Percentiles rank a stretch among this genome's conserved stretches.
Evolutionary conservation across 35 echinoderm and acorn worm species (phyloP).

Genomic region (Heliocidaris erythrogramma): DNA sequence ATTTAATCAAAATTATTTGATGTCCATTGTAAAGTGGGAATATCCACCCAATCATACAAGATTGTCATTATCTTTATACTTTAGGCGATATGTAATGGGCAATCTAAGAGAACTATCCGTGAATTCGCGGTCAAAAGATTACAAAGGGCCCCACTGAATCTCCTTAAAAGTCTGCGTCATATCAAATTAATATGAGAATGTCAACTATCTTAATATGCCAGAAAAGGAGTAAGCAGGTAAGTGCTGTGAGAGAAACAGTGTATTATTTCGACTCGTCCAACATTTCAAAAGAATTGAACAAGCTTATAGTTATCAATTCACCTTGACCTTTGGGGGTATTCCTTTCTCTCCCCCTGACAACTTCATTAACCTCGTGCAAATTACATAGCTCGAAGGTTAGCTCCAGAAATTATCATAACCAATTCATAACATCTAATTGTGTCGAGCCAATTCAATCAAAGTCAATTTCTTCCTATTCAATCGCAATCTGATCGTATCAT

Average conservation of each 20-base stretch:
- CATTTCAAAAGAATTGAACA: not conserved
- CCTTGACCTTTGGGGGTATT: not conserved
- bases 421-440: constrained; percentile 27
- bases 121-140: not conserved
- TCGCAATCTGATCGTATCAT: constrained; percentile 4
- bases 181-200: not conserved
- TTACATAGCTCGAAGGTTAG: constrained; percentile 13
- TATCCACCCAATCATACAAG: not conserved
- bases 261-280: not conserved
- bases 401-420: constrained; percentile 3
- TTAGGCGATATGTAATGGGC: not conserved
- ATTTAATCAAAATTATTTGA: not conserved
- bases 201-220: not conserved
- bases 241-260: not conserved
- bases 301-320: not conserved
- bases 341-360: not conserved
- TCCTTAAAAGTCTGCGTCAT: not conserved
- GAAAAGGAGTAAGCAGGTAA: no score
- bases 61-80: not conserved
- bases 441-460: not conserved
- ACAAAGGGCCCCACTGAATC: not conserved
- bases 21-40: not conserved
- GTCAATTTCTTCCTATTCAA: constrained; percentile 22
- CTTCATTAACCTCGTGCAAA: constrained; percentile 30
- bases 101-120: not conserved